Evolutionary conservation across 2,113 vertebrate genomes (phyloP), one percentile per base, ranked within the genome.

Genomic region (Monopterus albus): DNA sequence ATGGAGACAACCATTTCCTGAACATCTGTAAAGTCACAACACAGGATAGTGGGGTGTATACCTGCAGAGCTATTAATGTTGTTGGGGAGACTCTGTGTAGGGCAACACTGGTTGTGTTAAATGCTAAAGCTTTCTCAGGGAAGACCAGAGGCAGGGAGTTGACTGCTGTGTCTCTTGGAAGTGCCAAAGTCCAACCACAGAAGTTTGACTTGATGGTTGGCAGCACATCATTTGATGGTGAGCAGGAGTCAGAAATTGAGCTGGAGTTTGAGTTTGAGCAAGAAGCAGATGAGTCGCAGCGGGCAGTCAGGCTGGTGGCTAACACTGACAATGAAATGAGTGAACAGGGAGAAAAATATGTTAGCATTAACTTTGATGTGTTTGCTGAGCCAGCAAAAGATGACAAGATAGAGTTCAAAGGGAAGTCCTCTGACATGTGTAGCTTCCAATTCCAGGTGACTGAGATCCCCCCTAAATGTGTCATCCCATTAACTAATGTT

Each of bases 381-480:
- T 95, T 95, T 88, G 93, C 93, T 6, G 94, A 95, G 51, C 91
- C 93, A 0, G 93, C 91, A 0, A 87, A 94, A 81, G 94, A 97
- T 13, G 92, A 97, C 65, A 56, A 78, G 68, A 78, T 97, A 72
- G 94, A 98, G 75, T 92, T 95, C 85, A 95, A 92, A 81, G 93
- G 95, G 68, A 95, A 97, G 90, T 92, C 92, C 17, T 92, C 94
- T 0, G 95, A 93, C 8, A 93, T 86, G 53, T 98, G 95, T 62
- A 94, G 92, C 81, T 98, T 98, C 91, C 95, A 97, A 56, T 98
- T 98, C 71, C 94, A 96, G 72, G 91, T 98, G 36, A 95, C 93
- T 11, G 97, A 98, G 81, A 87, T 88, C 0, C 86, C 95, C 25
- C 97, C 97, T 0, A 95, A 91, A 82, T 98, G 96, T 84, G 79